phyloP scores from a whole-genome alignment of 2,888 invertebrate genomes.

The Selenia dentaria region DNA sequence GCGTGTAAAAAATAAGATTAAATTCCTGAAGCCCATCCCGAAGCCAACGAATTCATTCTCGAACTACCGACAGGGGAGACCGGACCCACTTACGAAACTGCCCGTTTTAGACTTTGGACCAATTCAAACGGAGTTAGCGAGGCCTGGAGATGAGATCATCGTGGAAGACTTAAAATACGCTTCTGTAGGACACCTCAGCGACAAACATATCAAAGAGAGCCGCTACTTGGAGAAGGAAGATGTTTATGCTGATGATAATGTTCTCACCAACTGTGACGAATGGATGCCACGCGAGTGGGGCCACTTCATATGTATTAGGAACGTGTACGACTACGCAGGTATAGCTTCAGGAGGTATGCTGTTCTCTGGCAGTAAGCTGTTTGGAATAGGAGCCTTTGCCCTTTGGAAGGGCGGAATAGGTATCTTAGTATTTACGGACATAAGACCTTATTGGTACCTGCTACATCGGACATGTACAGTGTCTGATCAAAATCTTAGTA shows the following conservation, averaged over 20 bases:
- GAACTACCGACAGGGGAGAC: not conserved
- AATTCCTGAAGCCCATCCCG: not conserved
- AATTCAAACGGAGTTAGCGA: not conserved
- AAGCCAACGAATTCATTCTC: not conserved
- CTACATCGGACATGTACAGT: not conserved
- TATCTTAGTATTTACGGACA: not conserved
- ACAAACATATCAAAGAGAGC: not conserved
- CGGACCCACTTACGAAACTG: not conserved
- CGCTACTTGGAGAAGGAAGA: not conserved
- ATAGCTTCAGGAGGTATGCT: constrained; percentile 20
- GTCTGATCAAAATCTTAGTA: not conserved
- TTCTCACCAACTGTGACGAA: constrained; percentile 4
- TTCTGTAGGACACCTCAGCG: not conserved
- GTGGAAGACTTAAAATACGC: not conserved
- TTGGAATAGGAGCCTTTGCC: constrained; percentile 17
- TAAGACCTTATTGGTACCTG: not conserved
- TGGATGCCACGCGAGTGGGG: constrained; percentile 29
- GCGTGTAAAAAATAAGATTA: not conserved
- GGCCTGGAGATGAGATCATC: not conserved
- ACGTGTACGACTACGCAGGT: constrained; percentile 4
- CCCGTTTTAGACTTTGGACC: not conserved
- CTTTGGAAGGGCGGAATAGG: not conserved
- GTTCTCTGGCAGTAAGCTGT: not conserved
- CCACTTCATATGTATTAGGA: constrained; percentile 15
- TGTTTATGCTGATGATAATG: not conserved